Conservation (phyloP, 2,113 vertebrate genomes). For the Daphoenositta chrysoptera region DNA sequence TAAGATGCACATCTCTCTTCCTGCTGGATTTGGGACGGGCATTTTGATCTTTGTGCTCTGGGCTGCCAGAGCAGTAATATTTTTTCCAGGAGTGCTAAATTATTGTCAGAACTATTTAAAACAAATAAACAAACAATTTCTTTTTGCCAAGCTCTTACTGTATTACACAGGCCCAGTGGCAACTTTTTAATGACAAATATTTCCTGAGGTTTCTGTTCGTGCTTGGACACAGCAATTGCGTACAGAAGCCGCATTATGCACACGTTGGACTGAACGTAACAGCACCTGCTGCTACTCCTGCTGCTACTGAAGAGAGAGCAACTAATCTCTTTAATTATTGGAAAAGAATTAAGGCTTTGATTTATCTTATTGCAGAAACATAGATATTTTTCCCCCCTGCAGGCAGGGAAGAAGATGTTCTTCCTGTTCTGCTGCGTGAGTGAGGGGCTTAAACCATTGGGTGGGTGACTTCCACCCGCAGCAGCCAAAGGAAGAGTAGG, state of each 20-base stretch:
- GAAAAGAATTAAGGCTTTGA: constrained; percentile 30
- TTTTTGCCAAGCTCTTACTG: not conserved
- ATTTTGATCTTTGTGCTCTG: not conserved
- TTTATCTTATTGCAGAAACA: constrained; percentile 7
- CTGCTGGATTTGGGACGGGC: accelerated
- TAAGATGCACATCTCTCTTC: not conserved
- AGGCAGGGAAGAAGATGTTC: not conserved
- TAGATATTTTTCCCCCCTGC: not conserved
- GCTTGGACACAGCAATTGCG: not conserved
- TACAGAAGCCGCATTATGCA: not conserved
- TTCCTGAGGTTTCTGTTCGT: not conserved
- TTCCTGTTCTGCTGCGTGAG: not conserved
- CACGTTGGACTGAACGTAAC: not conserved
- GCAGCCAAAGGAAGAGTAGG: not conserved
- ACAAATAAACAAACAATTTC: not conserved
- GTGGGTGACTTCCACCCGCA: accelerated
- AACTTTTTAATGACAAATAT: not conserved
- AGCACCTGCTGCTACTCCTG: constrained; percentile 35
- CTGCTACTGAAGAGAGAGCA: constrained; percentile 25
- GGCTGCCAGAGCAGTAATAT: not conserved
- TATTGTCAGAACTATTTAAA: not conserved
- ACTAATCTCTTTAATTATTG: constrained; percentile 44
- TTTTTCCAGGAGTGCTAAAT: not conserved
- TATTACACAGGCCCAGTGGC: not conserved
- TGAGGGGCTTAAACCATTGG: not conserved